Evolutionary conservation across 2,888 invertebrate species (phyloP), one percentile per base, ranked within the genome.

Genomic region (Abscondita cerata): DNA sequence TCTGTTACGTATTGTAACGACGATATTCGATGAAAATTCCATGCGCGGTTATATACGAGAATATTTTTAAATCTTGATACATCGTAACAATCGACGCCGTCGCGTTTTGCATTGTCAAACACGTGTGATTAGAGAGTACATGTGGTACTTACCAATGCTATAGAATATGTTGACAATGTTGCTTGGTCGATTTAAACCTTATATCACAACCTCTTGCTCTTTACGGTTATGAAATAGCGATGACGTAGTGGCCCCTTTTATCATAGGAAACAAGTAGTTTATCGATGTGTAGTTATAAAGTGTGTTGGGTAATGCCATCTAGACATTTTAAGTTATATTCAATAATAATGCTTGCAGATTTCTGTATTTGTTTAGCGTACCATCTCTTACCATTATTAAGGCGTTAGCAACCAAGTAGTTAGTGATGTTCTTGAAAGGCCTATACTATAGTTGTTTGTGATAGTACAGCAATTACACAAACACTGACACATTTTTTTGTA

Each of bases 141-240:
- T 74, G 73, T 71, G 73, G 73, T 73, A 77, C 76, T 76, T 76
- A 76, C 76, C 76, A 70, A 74, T 72, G 71, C 72, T 70, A 60
- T 66, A 54, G 69, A 67, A 70, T 69, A 72, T 73, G 76, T 75
- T 76, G 76, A 76, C 76, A 76, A 76, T 76, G 75, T 71, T 74
- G 73, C 72, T 73, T 74, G 75, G 74, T 75, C 76, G 76, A 76
- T 76, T 75, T 75, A 70, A 73, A 75, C 74, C 75, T 75, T 73
- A 72, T 75, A 70, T 72, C 73, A 73, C 75, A 73, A 72, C 72
- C 74, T 70, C 70, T 71, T 64, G 66, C 68, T 69, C 65, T 67
- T 64, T 65, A 61, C 65, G 60, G 64, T 61, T 64, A 66, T 67
- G 67, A 66, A 69, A 68, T 56, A 56, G 61, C 60, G 65, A 68